Percentiles rank a stretch among this genome's conserved stretches.
These are phyloP conservation scores for Catocala sponsa DNA, from an alignment of 2,888 invertebrate species.

Conservation along the genomic window DNA sequence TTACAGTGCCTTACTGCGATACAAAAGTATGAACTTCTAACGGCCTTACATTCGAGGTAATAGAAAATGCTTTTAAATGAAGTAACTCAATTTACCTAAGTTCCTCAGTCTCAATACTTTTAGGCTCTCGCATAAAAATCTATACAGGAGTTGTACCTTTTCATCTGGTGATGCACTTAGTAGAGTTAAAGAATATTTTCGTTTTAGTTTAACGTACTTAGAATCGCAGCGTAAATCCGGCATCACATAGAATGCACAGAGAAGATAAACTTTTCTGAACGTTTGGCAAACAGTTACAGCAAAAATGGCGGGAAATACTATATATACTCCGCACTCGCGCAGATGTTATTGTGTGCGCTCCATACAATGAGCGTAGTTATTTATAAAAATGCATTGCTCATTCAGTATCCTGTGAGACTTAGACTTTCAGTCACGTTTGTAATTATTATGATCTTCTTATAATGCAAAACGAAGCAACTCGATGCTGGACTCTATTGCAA, in stretches of 20 bases:
- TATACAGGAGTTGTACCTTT: no score
- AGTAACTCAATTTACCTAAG: no score
- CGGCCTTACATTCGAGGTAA: conserved; percentile 11
- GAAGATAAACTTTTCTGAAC: neutral
- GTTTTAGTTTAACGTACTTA: no score
- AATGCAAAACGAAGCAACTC: conserved; percentile 1
- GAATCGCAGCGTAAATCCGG: conserved; percentile 26
- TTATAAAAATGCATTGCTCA: neutral
- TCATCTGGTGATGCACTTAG: no score
- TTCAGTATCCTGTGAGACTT: neutral
- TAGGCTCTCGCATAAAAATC: no score
- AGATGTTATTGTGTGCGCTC: neutral
- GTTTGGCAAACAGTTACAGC: neutral
- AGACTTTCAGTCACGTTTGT: conserved; percentile 3
- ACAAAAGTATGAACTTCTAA: conserved; percentile 13
- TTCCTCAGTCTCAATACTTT: no score
- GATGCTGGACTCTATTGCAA: no score
- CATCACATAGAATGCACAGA: conserved; percentile 1
- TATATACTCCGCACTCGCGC: neutral
- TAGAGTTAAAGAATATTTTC: no score
- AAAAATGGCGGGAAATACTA: neutral
- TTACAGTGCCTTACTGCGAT: conserved; percentile 1
- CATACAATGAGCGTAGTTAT: neutral
- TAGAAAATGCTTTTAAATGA: no score
- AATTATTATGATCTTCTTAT: neutral